phyloP scores from a whole-genome alignment of 2,888 invertebrate species.

The Trachelus troglodyta region DNA sequence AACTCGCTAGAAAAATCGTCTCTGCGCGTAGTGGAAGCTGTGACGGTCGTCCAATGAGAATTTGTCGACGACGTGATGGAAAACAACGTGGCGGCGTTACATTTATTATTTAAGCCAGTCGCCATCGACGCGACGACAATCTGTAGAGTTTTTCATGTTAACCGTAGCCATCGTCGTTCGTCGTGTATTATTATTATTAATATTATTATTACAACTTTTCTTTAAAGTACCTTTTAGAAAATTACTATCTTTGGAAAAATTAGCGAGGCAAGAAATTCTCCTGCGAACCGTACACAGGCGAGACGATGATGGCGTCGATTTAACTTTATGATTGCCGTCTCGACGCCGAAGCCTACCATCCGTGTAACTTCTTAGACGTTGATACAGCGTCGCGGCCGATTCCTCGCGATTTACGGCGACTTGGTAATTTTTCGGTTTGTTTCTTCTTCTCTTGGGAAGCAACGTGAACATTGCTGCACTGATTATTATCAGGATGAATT shows the following conservation, averaged over 20 bases:
- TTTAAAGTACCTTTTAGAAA: not conserved
- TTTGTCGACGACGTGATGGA: not conserved
- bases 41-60: not conserved
- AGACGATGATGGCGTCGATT: not conserved
- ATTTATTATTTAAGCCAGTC: not conserved
- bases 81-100: not conserved
- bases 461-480: not conserved
- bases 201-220: not conserved
- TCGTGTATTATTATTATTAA: not conserved
- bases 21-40: not conserved
- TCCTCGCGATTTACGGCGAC: not conserved
- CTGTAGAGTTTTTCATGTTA: not conserved
- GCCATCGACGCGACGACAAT: not conserved
- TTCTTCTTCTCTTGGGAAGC: not conserved
- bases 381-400: not conserved
- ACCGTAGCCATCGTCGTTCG: not conserved
- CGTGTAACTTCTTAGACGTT: not conserved
- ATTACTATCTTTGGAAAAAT: not conserved
- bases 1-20: slow-evolving; percentile 30
- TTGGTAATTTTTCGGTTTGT: not conserved
- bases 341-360: not conserved
- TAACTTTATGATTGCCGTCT: not conserved
- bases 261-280: not conserved
- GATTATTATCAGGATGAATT: not conserved
- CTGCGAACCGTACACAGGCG: not conserved